Evolutionary conservation across 2,113 vertebrate genomes (phyloP).

Genomic region (Chlamydotis undulata): DNA sequence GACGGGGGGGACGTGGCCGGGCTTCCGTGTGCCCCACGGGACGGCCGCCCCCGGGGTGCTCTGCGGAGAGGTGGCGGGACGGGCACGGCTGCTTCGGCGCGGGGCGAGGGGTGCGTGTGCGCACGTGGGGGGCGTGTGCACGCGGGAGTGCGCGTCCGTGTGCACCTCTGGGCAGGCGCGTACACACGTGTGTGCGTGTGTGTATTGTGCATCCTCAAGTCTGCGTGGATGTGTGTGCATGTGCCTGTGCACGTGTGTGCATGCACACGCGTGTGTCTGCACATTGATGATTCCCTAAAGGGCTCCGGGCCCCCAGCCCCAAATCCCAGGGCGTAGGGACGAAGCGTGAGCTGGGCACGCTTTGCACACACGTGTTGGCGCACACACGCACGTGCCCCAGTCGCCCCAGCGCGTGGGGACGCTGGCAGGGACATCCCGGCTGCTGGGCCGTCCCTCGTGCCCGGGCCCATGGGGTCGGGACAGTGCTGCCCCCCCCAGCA

Average conservation of each 20-base stretch:
- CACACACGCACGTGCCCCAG: not conserved
- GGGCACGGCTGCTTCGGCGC: rapidly evolving
- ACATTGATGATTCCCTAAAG: rapidly evolving
- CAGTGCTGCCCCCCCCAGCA: rapidly evolving
- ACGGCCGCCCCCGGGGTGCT: rapidly evolving
- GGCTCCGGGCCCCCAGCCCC: not conserved
- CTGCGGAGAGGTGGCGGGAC: not conserved
- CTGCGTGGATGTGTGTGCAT: no score
- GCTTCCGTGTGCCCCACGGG: rapidly evolving
- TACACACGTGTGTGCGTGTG: rapidly evolving
- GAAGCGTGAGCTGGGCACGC: not conserved
- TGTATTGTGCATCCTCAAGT: not conserved
- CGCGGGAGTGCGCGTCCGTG: rapidly evolving
- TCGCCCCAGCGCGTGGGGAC: rapidly evolving
- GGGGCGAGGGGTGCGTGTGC: rapidly evolving
- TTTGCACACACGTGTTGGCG: not conserved
- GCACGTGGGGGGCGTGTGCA: no score
- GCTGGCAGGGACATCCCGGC: not conserved
- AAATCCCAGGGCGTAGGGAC: not conserved
- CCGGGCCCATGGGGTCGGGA: rapidly evolving
- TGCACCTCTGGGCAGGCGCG: not conserved
- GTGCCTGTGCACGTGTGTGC: not conserved
- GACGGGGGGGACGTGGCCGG: rapidly evolving
- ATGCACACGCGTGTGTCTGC: rapidly evolving
- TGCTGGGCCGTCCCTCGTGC: no score